Percentiles rank a stretch among this genome's conserved stretches.
Conservation (phyloP, 2,888 invertebrate species). For the Carpatolechia fugitivella region DNA sequence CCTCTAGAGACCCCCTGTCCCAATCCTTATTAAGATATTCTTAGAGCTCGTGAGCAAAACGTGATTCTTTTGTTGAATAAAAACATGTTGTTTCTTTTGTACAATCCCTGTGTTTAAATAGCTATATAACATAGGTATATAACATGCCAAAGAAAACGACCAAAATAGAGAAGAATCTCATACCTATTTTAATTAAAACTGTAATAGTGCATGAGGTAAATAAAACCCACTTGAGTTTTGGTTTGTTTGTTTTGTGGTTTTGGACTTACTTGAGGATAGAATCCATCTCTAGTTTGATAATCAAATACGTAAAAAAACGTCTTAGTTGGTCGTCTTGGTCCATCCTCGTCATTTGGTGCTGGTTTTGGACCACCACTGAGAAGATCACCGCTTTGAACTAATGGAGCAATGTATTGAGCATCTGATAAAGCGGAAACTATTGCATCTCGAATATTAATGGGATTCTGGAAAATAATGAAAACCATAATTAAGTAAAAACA, state of each 20-base stretch:
- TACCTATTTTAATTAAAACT: no score
- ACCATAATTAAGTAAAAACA: no score
- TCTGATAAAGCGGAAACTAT: conserved; percentile 95
- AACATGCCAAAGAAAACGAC: no score
- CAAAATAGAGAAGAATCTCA: no score
- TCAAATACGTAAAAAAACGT: conserved; percentile 95
- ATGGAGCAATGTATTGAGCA: conserved; percentile 95
- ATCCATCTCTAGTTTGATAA: conserved; percentile 93
- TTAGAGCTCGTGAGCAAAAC: background rate
- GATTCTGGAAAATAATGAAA: conserved; percentile 80
- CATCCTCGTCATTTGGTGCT: conserved; percentile 72
- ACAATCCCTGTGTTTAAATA: no score
- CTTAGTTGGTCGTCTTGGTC: conserved; percentile 81
- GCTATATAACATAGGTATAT: no score
- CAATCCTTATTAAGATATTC: background rate
- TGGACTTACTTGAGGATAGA: conserved; percentile 89
- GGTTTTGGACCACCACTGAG: conserved; percentile 85
- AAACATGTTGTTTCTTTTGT: background rate
- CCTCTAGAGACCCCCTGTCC: background rate
- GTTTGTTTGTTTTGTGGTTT: no score
- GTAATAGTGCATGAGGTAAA: no score
- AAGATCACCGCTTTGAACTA: conserved; percentile 91
- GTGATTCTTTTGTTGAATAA: background rate
- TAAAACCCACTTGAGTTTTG: no score
- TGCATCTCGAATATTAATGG: conserved; percentile 92